phyloP scores from a whole-genome alignment of 2,888 invertebrate species.

The Agrochola lychnidis region DNA sequence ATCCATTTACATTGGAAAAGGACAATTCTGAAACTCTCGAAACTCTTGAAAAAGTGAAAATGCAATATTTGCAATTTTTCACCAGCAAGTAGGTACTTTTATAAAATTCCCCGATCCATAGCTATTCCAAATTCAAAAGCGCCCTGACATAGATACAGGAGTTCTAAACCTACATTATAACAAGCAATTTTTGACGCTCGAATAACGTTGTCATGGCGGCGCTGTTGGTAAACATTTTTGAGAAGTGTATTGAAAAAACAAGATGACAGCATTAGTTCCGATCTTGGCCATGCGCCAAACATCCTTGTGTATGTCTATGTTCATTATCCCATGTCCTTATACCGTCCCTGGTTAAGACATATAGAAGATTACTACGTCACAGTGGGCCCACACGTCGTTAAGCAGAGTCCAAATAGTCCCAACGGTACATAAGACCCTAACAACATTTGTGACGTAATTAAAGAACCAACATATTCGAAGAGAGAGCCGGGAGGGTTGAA shows the following conservation, averaged over 20 bases:
- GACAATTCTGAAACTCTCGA: not conserved
- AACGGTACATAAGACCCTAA: constrained; percentile 23
- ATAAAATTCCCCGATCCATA: not conserved
- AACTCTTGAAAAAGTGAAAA: not conserved
- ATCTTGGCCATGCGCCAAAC: not conserved
- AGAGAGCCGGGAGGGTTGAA: constrained; percentile 33
- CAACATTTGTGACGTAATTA: constrained; percentile 38
- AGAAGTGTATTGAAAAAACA: not conserved
- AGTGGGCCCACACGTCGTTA: constrained; percentile 31
- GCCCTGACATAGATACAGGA: not conserved
- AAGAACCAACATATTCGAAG: constrained; percentile 43
- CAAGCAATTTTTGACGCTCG: not conserved
- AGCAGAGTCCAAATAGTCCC: constrained; percentile 29
- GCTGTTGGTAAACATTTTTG: not conserved
- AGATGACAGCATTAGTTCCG: not conserved
- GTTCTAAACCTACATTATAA: not conserved
- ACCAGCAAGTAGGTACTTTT: not conserved
- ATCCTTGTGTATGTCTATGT: constrained; percentile 7
- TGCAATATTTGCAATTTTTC: not conserved
- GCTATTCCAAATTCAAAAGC: constrained; percentile 26
- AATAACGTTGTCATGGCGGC: too few species aligned
- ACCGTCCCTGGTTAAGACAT: constrained; percentile 3
- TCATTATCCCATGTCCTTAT: constrained; percentile 20
- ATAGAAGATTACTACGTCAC: constrained; percentile 19
- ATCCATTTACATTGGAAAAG: not conserved